Evolutionary conservation across 2,113 vertebrate species (phyloP).

Genomic region (Ceyx margarethae): DNA sequence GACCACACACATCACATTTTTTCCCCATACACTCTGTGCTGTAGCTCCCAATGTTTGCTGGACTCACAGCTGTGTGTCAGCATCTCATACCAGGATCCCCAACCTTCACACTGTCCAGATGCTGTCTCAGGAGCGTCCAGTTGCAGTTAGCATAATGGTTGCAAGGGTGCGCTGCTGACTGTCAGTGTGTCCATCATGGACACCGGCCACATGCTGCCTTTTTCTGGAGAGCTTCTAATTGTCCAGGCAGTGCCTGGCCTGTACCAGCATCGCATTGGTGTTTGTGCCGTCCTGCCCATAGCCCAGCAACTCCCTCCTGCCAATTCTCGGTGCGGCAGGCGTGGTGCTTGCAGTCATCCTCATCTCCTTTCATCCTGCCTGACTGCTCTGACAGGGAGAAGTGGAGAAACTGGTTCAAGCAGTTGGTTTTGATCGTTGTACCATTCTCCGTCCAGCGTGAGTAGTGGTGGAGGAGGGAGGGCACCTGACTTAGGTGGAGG

Average conservation of each 20-base stretch:
- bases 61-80: neutral
- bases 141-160: neutral
- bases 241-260: neutral
- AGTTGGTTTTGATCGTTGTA: conserved; percentile 83
- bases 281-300: fast-evolving
- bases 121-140: neutral
- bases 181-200: fast-evolving
- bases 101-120: neutral
- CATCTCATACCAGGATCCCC: fast-evolving
- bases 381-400: conserved; percentile 80
- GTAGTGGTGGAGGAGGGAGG: conserved; percentile 21
- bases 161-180: conserved; percentile 22
- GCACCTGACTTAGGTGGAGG: neutral
- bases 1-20: fast-evolving
- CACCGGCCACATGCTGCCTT: fast-evolving
- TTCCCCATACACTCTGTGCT: fast-evolving
- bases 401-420: conserved; percentile 87
- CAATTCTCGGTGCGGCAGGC: fast-evolving
- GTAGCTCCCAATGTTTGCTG: neutral
- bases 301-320: neutral
- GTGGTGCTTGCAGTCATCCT: neutral
- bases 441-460: conserved; percentile 91
- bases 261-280: fast-evolving
- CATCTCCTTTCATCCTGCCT: neutral
- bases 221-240: neutral